Percentiles rank a stretch among this genome's conserved stretches.
Evolutionary conservation across 1,140 invertebrate genomes (phyloP).

Genomic region (Cyrtorhinus lividipennis): DNA sequence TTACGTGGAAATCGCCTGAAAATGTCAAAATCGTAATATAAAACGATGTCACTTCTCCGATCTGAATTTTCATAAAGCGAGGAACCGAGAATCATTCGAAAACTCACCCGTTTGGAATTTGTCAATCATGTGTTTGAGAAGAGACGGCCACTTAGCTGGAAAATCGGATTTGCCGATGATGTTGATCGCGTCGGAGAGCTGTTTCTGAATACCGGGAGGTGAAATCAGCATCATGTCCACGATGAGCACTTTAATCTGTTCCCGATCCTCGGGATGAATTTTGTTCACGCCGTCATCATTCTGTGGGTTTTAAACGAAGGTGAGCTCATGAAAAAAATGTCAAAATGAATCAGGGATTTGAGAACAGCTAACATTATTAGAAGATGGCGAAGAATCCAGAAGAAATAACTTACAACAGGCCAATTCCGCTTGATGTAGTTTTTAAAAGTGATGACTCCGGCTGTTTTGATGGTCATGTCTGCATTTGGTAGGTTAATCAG

Average conservation of each 20-base stretch:
- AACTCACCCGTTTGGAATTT: constrained; percentile 60
- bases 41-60: neutral
- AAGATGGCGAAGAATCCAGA: too few species aligned
- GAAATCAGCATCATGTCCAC: constrained; percentile 85
- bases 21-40: constrained; percentile 22
- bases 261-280: constrained; percentile 63
- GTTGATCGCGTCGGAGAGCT: constrained; percentile 88
- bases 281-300: constrained; percentile 63
- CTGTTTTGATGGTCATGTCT: constrained; percentile 66
- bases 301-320: constrained; percentile 30
- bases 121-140: constrained; percentile 81
- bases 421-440: constrained; percentile 95
- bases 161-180: constrained; percentile 92
- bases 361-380: too few species aligned
- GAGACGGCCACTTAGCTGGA: constrained; percentile 81
- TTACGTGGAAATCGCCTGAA: constrained; percentile 78
- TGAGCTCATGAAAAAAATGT: too few species aligned
- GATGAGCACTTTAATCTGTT: constrained; percentile 69
- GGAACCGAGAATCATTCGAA: neutral
- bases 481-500: constrained; percentile 65
- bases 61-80: neutral
- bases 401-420: constrained; percentile 52
- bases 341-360: too few species aligned
- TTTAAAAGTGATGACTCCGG: constrained; percentile 87
- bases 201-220: constrained; percentile 78